phyloP scores from a whole-genome alignment of 1,140 invertebrate genomes.

The Heliconius nattereri region DNA sequence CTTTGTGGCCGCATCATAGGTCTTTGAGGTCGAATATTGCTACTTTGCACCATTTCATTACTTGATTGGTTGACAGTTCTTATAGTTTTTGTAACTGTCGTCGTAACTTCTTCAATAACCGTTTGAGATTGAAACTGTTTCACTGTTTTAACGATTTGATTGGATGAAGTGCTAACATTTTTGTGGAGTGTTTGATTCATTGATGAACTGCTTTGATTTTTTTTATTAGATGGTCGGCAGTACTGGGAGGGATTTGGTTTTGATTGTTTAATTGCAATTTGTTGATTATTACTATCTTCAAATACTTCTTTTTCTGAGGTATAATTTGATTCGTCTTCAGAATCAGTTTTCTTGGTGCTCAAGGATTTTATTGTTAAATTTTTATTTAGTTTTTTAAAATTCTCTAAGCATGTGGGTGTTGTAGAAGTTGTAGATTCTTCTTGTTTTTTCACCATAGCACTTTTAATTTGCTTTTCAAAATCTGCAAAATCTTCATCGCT shows the following conservation, averaged over 20 bases:
- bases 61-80: slow-evolving; percentile 68
- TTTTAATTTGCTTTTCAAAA: slow-evolving; percentile 49
- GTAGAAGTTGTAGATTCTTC: slow-evolving; percentile 20
- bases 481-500: slow-evolving; percentile 44
- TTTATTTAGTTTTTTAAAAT: slow-evolving; percentile 62
- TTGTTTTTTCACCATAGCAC: slow-evolving; percentile 35
- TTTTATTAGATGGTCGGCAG: slow-evolving; percentile 18
- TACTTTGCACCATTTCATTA: slow-evolving; percentile 57
- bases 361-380: slow-evolving; percentile 63
- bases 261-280: slow-evolving; percentile 31
- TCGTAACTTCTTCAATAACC: slow-evolving; percentile 74
- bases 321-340: slow-evolving; percentile 35
- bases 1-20: slow-evolving; percentile 48
- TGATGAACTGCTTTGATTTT: slow-evolving; percentile 29
- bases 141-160: slow-evolving; percentile 66
- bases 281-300: slow-evolving; percentile 35
- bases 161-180: slow-evolving; percentile 48
- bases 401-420: slow-evolving; percentile 39
- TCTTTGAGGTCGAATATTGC: slow-evolving; percentile 3
- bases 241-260: slow-evolving; percentile 19
- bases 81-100: slow-evolving; percentile 75
- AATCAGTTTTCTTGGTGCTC: slow-evolving; percentile 44
- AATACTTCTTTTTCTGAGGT: slow-evolving; percentile 30
- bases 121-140: slow-evolving; percentile 73
- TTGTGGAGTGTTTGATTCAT: slow-evolving; percentile 45